Evolutionary conservation across 2,797 vertebrate genomes (phyloP).

Genomic region (Thaleichthys pacificus): DNA sequence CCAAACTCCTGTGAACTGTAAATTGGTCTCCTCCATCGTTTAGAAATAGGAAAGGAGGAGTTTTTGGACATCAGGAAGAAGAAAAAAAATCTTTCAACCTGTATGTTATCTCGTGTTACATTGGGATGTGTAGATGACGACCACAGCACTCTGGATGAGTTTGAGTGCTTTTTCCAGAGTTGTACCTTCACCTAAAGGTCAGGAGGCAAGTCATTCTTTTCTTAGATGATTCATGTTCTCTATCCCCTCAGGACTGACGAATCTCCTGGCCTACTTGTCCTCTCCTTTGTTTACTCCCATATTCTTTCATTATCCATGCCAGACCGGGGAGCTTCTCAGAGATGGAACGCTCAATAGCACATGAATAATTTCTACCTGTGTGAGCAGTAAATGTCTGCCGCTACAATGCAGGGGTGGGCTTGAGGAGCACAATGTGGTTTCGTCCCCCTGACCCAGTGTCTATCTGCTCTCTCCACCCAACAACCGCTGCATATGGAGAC

Average conservation of each 20-base stretch:
- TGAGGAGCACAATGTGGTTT: slow-evolving; percentile 11
- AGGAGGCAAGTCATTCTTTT: slow-evolving; percentile 13
- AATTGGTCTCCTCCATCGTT: neutral
- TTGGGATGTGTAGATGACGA: neutral
- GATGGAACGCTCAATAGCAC: slow-evolving; percentile 38
- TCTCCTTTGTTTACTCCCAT: neutral
- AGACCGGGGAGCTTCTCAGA: slow-evolving; percentile 28
- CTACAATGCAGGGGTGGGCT: slow-evolving; percentile 32
- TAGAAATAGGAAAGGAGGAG: neutral
- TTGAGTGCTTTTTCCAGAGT: slow-evolving; percentile 6
- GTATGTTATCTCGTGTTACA: neutral
- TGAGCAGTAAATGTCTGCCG: slow-evolving; percentile 17
- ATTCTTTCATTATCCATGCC: slow-evolving; percentile 23
- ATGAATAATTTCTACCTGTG: slow-evolving; percentile 53
- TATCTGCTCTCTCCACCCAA: slow-evolving; percentile 30
- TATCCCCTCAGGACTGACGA: slow-evolving; percentile 21
- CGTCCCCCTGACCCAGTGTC: slow-evolving; percentile 49
- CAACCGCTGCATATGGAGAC: slow-evolving; percentile 13
- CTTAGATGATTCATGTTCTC: slow-evolving; percentile 4
- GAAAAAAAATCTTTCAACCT: neutral
- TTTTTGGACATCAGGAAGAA: neutral
- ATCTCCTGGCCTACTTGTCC: slow-evolving; percentile 16
- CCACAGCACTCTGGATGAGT: neutral
- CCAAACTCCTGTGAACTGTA: neutral
- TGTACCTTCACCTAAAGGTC: slow-evolving; percentile 8